phyloP scores from a whole-genome alignment of 2,888 invertebrate genomes.

The Metellina segmentata region DNA sequence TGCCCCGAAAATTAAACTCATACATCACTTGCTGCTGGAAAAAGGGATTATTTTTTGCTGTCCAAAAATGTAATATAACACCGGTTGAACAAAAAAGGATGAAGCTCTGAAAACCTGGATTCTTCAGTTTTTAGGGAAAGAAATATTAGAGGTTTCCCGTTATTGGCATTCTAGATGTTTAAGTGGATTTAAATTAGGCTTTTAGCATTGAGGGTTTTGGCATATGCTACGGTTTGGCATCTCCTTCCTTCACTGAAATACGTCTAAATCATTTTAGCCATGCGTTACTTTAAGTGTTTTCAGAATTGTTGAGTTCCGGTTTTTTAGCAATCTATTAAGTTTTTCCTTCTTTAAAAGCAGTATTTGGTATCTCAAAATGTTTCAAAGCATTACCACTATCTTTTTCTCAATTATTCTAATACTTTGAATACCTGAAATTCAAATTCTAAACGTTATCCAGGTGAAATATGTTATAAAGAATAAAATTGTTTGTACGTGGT shows the following conservation, averaged over 20 bases:
- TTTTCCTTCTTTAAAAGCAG: too few species aligned
- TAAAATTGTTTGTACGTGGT: too few species aligned
- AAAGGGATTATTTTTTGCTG: neutral
- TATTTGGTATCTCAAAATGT: too few species aligned
- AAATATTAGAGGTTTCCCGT: neutral
- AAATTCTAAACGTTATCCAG: too few species aligned
- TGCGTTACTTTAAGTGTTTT: too few species aligned
- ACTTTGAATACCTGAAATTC: too few species aligned
- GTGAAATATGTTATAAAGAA: too few species aligned
- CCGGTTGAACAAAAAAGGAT: constrained; percentile 5
- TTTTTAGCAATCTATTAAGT: too few species aligned
- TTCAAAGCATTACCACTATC: too few species aligned
- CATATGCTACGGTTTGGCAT: neutral
- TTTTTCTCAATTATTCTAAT: too few species aligned
- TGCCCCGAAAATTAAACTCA: constrained; percentile 66
- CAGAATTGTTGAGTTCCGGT: too few species aligned
- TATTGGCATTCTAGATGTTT: neutral
- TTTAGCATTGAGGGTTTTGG: neutral
- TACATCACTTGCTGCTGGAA: constrained; percentile 54
- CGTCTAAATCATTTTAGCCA: too few species aligned
- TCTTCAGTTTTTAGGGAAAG: neutral
- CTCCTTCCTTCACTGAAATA: neutral
- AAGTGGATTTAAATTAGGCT: neutral
- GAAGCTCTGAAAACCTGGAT: neutral
- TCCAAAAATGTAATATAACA: constrained; percentile 27